Base-by-base conservation (phyloP, 2,113 vertebrate species). In the Colius striatus region DNA sequence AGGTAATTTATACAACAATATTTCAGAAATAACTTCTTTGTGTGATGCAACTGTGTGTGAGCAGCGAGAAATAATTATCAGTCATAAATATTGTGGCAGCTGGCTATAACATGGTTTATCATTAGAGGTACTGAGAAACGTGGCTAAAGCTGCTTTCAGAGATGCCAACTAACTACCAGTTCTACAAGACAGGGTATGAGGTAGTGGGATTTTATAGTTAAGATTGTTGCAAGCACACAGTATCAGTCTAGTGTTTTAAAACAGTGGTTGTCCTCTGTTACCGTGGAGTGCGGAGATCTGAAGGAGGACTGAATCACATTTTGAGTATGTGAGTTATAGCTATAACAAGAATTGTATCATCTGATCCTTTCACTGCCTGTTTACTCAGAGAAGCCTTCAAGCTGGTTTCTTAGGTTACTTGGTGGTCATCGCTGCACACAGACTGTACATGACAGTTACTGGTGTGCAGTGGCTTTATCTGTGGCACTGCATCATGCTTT, bases 401-500 rank as follows among this genome's bases (percentile, higher is more conserved):
- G 48, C 34, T 58, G 16, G 32, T 79, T 83, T 58, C 55, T 54
- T 72, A 12, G 29, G 45, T 48, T 90, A 27, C 2, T 0, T 32
- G 41, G 43, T 45, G 25, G 30, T 72, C 14, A 3, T 13, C 5
- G 2, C 55, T 71, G 53, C 11, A 1, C 16, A 3, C 5, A 29
- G 50, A 7, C 45, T 47, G 5, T 54, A 4, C n/a, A 14, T 11
- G 16, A 19, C 23, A n/a, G 36, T 27, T 36, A 7, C 15, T 18
- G 32, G 22, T 54, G 25, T 41, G 12, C 22, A 21, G 47, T 29
- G 50, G 20, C 77, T 79, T 72, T 5, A 5, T 66, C 29, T 47
- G 29, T 50, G 70, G 43, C 10, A 2, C 48, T 26, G 0, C 19
- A 1, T 47, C 2, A 2, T 47, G 23, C 20, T 65, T 51, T 9